Evolutionary conservation across 1,140 invertebrate genomes (phyloP), one percentile per base, ranked within the genome.

Genomic region (roundworm (Caenorhabditis elegans)): DNA sequence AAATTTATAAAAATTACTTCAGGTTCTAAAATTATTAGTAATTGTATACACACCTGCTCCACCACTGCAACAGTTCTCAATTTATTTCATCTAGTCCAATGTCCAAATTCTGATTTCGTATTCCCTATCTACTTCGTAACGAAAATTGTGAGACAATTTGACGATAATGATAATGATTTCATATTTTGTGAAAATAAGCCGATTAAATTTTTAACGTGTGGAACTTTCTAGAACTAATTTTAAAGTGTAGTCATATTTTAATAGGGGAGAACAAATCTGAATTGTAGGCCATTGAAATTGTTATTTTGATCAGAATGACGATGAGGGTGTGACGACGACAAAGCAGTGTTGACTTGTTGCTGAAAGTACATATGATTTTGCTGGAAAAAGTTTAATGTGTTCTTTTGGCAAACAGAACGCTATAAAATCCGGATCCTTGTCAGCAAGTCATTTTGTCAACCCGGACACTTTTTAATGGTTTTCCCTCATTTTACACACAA

Each of bases 91-190:
- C 39, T 43, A n/a, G 34, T n/a, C 13, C 34, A 39, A 39, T 70
- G 60, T 70, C 34, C 34, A 70, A 70, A 8, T 8, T 70, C 11
- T 70, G 13, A 70, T n/a, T 70, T 70, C 53, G 53, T 60, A 60
- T 10, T 24, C 34, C 55, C 39, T 5, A n/a, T 34, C 28, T 53
- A 31, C 13, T 28, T 28, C 13, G 2, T 70, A 70, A 39, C 60
- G 28, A 5, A 39, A 70, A 19, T 22, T 11, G 1, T 34, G 34
- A 70, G 60, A 70, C 60, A 39, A 70, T 39, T 28, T 60, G 53
- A 60, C 53, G 26, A 60, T 31, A 31, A 60, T 39, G 60, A 70
- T 17, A n/a, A 70, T 70, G 39, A 43, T 5, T 15, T 8, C 24
- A 3, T 2, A 34, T 1, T n/a, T 36, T 39, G 22, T 24, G 11